Percentiles rank a stretch among this genome's conserved stretches.
Conservation (phyloP, 2,113 vertebrate genomes). For the Procavia capensis region DNA sequence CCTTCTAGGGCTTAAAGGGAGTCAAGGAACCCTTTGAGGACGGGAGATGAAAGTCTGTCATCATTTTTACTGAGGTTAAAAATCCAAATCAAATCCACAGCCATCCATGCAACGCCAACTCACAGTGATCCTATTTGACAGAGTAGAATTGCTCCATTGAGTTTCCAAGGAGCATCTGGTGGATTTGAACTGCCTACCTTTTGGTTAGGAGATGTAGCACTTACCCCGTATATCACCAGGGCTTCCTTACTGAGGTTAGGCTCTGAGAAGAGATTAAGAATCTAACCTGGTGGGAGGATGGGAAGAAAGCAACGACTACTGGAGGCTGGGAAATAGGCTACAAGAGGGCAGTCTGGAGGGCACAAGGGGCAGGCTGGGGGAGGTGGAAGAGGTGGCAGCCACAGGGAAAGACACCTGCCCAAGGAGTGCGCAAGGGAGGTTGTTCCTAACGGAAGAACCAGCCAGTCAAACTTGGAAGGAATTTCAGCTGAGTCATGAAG, state of each 20-base stretch:
- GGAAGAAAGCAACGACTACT: background rate
- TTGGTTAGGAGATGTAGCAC: too few species aligned
- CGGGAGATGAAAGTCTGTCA: background rate
- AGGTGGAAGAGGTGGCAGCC: background rate
- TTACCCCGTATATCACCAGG: too few species aligned
- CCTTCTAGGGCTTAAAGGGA: background rate
- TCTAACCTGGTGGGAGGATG: fast-evolving
- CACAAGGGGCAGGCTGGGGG: background rate
- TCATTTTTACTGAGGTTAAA: background rate
- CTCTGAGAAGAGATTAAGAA: background rate
- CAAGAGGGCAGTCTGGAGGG: background rate
- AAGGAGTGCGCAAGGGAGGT: background rate
- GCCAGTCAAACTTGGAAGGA: background rate
- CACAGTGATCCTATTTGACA: too few species aligned
- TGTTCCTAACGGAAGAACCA: background rate
- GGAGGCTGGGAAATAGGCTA: background rate
- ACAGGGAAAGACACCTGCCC: background rate
- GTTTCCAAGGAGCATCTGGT: too few species aligned
- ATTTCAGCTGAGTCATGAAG: background rate
- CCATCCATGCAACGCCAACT: too few species aligned
- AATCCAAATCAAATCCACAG: too few species aligned
- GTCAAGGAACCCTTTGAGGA: background rate
- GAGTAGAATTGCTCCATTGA: too few species aligned
- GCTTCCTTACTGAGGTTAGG: fast-evolving
- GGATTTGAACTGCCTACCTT: too few species aligned